phyloP scores from a whole-genome alignment of 2,797 vertebrate species.

The Anguilla megastoma region DNA sequence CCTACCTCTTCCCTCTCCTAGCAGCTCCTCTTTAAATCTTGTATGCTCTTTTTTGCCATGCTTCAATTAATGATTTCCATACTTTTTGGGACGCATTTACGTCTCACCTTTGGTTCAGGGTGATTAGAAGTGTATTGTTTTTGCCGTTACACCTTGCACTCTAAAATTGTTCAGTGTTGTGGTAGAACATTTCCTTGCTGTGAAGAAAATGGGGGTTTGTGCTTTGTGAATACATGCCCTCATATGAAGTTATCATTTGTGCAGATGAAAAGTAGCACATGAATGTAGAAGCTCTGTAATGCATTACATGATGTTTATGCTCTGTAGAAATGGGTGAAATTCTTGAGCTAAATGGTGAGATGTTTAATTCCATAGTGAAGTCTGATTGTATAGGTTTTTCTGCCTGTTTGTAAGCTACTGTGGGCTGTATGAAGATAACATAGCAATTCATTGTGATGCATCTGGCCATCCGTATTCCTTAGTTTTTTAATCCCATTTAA shows the following conservation, averaged over 20 bases:
- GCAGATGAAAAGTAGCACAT: not conserved
- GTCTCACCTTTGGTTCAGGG: not conserved
- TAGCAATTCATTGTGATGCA: not conserved
- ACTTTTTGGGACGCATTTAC: not conserved
- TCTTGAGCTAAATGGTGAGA: not conserved
- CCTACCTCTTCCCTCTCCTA: conserved; percentile 8
- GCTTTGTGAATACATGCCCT: not conserved
- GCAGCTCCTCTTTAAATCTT: not conserved
- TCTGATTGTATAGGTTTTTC: not conserved
- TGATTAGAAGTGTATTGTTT: not conserved
- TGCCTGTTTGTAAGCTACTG: not conserved
- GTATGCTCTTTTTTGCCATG: not conserved
- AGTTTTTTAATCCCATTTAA: not conserved
- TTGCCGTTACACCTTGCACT: not conserved
- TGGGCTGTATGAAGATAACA: not conserved
- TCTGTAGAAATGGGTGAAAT: conserved; percentile 11
- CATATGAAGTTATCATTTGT: not conserved
- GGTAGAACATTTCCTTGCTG: not conserved
- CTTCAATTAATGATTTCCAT: not conserved
- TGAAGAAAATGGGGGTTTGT: not conserved
- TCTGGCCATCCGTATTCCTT: not conserved
- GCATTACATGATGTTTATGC: not conserved
- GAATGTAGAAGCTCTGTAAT: conserved; percentile 9
- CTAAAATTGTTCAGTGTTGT: not conserved
- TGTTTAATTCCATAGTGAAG: not conserved